These are phyloP conservation scores for Panagrolaimus sp. DNA, from an alignment of 1,140 invertebrate species.

Conservation along the genomic window DNA sequence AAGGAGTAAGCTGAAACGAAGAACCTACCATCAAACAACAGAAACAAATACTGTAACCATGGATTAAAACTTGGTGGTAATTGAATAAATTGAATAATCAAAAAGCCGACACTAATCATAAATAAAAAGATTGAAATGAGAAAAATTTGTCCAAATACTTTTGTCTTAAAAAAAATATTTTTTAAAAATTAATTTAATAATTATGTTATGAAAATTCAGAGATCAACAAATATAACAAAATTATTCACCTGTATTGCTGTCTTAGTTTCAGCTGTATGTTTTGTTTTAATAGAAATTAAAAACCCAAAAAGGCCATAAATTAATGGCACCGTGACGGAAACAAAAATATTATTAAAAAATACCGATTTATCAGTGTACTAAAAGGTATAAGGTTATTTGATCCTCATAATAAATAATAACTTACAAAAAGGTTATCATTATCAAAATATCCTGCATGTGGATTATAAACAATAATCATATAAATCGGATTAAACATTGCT, in stretches of 20 bases:
- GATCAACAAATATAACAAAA: neutral
- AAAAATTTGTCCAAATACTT: neutral
- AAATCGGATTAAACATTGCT: constrained; percentile 10
- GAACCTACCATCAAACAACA: too few species aligned
- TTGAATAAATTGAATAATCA: constrained; percentile 7
- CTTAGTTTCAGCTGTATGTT: neutral
- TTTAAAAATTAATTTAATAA: too few species aligned
- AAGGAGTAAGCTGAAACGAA: too few species aligned
- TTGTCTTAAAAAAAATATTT: neutral
- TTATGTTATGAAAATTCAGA: too few species aligned
- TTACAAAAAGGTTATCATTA: neutral
- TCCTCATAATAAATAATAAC: constrained; percentile 11
- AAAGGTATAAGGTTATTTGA: neutral
- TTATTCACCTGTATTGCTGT: neutral
- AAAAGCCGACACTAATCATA: neutral
- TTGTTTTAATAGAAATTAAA: neutral
- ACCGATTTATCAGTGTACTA: neutral
- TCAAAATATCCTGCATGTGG: constrained; percentile 20
- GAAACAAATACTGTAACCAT: too few species aligned
- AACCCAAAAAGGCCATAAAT: neutral
- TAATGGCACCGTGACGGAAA: neutral
- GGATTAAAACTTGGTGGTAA: neutral
- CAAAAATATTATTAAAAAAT: neutral
- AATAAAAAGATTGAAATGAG: neutral
- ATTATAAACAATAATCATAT: constrained; percentile 18